Percentiles rank a stretch among this genome's conserved stretches.
Evolutionary conservation across 2,797 vertebrate genomes (phyloP).

Genomic region (Botia almorhae): DNA sequence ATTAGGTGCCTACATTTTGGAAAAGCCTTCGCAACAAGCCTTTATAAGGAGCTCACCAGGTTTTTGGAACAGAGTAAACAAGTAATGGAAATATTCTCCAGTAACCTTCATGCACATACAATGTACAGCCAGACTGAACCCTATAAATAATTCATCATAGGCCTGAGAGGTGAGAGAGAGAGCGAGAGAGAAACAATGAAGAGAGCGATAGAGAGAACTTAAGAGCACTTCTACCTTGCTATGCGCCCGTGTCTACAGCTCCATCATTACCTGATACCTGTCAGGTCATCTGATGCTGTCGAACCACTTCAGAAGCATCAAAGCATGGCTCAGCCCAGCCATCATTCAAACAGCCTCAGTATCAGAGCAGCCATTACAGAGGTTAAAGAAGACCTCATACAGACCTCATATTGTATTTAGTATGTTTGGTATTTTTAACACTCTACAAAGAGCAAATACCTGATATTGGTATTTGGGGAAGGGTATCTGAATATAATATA

Average conservation of each 20-base stretch:
- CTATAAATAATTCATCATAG: constrained; percentile 61
- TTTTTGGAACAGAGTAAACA: too few relatives aligned
- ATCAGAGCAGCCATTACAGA: constrained; percentile 25
- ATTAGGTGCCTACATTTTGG: too few relatives aligned
- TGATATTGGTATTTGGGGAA: background rate
- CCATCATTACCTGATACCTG: constrained; percentile 40
- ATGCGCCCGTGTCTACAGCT: constrained; percentile 22
- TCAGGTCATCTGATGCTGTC: constrained; percentile 18
- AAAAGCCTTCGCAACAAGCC: too few relatives aligned
- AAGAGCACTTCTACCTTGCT: constrained; percentile 24
- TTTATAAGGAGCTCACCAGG: too few relatives aligned
- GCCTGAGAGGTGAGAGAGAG: constrained; percentile 7
- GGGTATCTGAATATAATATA: too few relatives aligned
- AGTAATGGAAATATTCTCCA: too few relatives aligned
- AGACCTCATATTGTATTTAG: background rate
- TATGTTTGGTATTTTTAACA: background rate
- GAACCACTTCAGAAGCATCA: constrained; percentile 19
- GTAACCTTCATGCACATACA: constrained; percentile 9
- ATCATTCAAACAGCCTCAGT: constrained; percentile 26
- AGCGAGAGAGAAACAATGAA: constrained; percentile 1
- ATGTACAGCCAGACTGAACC: constrained; percentile 46
- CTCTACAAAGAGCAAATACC: background rate
- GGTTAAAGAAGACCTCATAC: constrained; percentile 12
- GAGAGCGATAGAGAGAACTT: constrained; percentile 29
- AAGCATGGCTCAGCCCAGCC: background rate